Evolutionary conservation across 2,888 invertebrate genomes (phyloP), one percentile per base, ranked within the genome.

Genomic region (Pheosia tremula): DNA sequence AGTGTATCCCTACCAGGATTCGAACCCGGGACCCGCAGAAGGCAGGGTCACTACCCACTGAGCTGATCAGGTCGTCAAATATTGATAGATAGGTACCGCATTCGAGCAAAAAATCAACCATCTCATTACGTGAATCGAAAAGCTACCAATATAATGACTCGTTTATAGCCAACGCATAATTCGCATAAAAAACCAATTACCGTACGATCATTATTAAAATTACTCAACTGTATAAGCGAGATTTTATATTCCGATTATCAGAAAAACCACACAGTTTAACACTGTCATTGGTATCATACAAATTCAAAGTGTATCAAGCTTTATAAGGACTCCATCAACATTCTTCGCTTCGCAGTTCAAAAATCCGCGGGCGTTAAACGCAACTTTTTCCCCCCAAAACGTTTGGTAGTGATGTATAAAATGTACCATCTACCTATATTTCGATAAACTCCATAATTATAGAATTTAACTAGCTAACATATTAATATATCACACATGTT

Each of bases 331-430:
- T 62, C 65, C 67, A 77, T 78, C 70, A 74, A 78, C 76, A 82
- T 80, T 79, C 74, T 63, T 69, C 59, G 67, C 69, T 67, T 68
- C 69, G 59, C 64, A 57, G 68, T 70, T 72, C 74, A 64, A 74
- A 74, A 71, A 72, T 69, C 67, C 72, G 60, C 72, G 73, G 69
- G 73, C 72, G 77, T 73, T 77, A 72, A 74, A 73, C 64, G 77
- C 71, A 71, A 79, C 71, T 83, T 82, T 82, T 83, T 82, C 75
- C 57, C 50, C 24, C 9, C 13, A 39, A 61, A 64, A 59, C 57
- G 50, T 52, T 9, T 24, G 47, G 4, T 60, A 66, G 60, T 59
- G 71, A 59, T 61, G 70, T 11, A 37, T 6, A 8, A 11, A 24
- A 13, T 41, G 43, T 10, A 7, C 3, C 24, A 11, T 55, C 43